Evolutionary conservation across 1,140 invertebrate species (phyloP).

Genomic region (Subanguina moxae): DNA sequence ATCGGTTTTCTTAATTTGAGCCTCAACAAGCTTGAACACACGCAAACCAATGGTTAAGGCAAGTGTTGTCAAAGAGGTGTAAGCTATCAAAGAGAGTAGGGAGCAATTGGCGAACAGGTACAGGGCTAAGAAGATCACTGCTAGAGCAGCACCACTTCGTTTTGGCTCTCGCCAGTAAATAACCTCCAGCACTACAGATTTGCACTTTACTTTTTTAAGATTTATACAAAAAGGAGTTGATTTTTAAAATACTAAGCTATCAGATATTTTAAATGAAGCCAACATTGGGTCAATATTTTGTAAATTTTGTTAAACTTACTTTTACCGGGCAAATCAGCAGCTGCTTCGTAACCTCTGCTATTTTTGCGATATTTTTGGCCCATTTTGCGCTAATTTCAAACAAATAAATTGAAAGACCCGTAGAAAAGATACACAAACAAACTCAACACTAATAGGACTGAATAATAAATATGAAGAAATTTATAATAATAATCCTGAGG

Average conservation of each 20-base stretch:
- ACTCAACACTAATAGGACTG: no score
- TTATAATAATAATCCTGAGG: no score
- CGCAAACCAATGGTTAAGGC: constrained; percentile 81
- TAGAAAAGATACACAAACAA: no score
- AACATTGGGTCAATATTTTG: background rate
- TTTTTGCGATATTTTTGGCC: constrained; percentile 1
- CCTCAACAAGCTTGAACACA: constrained; percentile 89
- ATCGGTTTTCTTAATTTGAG: constrained; percentile 90
- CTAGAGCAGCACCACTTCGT: constrained; percentile 42
- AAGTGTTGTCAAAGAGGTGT: constrained; percentile 77
- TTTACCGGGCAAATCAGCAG: constrained; percentile 49
- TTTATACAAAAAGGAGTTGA: constrained; percentile 19
- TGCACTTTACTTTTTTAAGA: no score
- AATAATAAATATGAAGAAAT: no score
- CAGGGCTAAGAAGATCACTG: constrained; percentile 32
- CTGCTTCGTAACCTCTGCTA: constrained; percentile 37
- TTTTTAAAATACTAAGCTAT: constrained; percentile 15
- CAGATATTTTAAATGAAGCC: constrained; percentile 14
- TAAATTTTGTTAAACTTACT: constrained; percentile 23
- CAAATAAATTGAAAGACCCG: no score
- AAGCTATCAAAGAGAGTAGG: constrained; percentile 69
- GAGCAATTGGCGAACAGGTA: constrained; percentile 47
- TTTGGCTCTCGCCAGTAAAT: constrained; percentile 64
- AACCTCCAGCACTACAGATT: constrained; percentile 85
- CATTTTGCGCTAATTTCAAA: no score